Evolutionary conservation across 2,797 vertebrate species (phyloP).

Genomic region (Menidia menidia): DNA sequence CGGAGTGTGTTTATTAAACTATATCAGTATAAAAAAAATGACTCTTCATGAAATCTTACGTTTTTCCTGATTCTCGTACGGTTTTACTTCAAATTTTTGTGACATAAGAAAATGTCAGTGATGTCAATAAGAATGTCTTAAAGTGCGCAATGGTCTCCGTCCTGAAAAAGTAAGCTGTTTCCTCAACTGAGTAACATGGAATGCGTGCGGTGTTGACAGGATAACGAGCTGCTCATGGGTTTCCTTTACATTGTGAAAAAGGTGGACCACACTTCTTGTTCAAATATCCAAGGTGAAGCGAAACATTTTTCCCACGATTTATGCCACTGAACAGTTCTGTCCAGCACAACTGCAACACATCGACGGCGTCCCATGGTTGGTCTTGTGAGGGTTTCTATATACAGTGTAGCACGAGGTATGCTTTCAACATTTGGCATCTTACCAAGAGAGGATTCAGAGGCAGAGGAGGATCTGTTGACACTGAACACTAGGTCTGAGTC

Average conservation of each 20-base stretch:
- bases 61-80: no score
- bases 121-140: background rate
- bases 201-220: background rate
- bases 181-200: no score
- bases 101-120: background rate
- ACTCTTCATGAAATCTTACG: background rate
- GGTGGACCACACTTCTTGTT: background rate
- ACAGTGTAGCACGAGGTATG: conserved; percentile 9
- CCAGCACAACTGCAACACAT: background rate
- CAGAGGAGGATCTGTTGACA: conserved; percentile 95
- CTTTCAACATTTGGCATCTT: conserved; percentile 63
- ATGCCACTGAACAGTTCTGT: background rate
- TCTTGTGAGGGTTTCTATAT: conserved; percentile 15
- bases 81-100: no score
- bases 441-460: conserved; percentile 98
- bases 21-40: background rate
- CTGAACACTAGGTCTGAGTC: conserved; percentile 97
- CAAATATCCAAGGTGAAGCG: background rate
- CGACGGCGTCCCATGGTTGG: conserved; percentile 3
- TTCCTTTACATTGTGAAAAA: background rate
- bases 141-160: no score
- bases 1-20: background rate
- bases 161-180: no score
- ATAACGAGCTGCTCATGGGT: background rate
- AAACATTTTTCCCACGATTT: background rate